Evolutionary conservation across 2,888 invertebrate species (phyloP), one percentile per base, ranked within the genome.

Genomic region (Chelonus formosanus): DNA sequence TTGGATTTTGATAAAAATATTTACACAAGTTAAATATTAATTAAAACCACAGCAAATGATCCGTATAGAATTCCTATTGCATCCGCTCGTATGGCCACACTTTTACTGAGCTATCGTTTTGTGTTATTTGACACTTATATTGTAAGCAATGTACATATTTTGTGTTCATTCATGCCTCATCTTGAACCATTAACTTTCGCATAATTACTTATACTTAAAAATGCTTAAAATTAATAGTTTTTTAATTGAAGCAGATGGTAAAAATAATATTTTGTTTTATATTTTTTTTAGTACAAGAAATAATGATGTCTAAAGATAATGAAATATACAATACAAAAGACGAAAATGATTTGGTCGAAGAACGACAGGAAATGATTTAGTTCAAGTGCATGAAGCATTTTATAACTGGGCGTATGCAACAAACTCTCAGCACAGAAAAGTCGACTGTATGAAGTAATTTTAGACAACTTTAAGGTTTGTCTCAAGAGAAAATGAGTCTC

Each of bases 1-100:
- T 20, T 20, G 20, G 20, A 20, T 20, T 20, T 20, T 20, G 2
- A 20, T 40, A 40, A 45, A 44, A 69, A 71, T 68, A 65, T 71
- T 71, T 71, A 71, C 70, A 45, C 67, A 40, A 3, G 68, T 67
- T 71, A 72, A 72, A 72, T 66, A 64, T 71, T 56, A 61, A 66
- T 64, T 68, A 70, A 72, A 71, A 72, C 64, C 71, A 63, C 65
- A 43, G 20, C 44, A 65, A 63, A 70, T 65, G 55, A 67, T 71
- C 70, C 72, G 67, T 69, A 71, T 68, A 70, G 68, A 67, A 53
- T 43, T 55, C 10, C 64, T 56, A 32, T 31, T 31, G 48, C 59
- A 63, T 32, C 61, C 58, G 62, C 68, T 61, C 4, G 40, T 40
- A 40, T 5, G 40, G 6, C 40, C 40, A 40, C 40, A 40, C 70